phyloP scores from a whole-genome alignment of 2,888 invertebrate genomes.

The Eueremaeus valkanovi region DNA sequence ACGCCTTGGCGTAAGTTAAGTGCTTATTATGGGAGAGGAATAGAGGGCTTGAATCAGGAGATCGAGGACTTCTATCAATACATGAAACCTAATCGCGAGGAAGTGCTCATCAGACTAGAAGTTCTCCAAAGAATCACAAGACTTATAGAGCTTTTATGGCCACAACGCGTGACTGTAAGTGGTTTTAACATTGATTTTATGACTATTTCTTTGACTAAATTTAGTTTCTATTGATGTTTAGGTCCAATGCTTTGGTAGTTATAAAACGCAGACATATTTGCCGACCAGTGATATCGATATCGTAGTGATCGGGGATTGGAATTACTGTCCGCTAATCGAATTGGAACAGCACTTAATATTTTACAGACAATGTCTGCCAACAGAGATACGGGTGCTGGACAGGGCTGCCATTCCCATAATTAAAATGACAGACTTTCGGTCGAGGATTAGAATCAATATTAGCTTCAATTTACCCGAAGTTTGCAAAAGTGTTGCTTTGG shows the following conservation, averaged over 20 bases:
- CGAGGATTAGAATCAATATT: conserved; percentile 92
- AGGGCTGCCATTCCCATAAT: conserved; percentile 97
- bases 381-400: conserved; percentile 89
- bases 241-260: conserved; percentile 96
- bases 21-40: conserved; percentile 72
- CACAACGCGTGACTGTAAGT: conserved; percentile 53
- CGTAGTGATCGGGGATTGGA: conserved; percentile 69
- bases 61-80: conserved; percentile 93
- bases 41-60: conserved; percentile 88
- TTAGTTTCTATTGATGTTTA: conserved; percentile 9
- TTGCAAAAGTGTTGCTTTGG: conserved; percentile 91
- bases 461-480: conserved; percentile 99
- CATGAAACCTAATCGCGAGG: conserved; percentile 87
- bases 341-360: conserved; percentile 83
- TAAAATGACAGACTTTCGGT: conserved; percentile 81
- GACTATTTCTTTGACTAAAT: not conserved
- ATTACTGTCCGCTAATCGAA: conserved; percentile 80
- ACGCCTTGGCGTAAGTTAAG: conserved; percentile 75
- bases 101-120: conserved; percentile 78
- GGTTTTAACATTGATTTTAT: not conserved
- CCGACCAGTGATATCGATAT: conserved; percentile 82
- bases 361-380: conserved; percentile 80
- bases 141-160: conserved; percentile 83
- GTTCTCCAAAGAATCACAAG: conserved; percentile 83
- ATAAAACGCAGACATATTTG: conserved; percentile 92